These are phyloP conservation scores for Alviniconcha strummeri DNA, from an alignment of 2,888 invertebrate species.

Conservation along the genomic window DNA sequence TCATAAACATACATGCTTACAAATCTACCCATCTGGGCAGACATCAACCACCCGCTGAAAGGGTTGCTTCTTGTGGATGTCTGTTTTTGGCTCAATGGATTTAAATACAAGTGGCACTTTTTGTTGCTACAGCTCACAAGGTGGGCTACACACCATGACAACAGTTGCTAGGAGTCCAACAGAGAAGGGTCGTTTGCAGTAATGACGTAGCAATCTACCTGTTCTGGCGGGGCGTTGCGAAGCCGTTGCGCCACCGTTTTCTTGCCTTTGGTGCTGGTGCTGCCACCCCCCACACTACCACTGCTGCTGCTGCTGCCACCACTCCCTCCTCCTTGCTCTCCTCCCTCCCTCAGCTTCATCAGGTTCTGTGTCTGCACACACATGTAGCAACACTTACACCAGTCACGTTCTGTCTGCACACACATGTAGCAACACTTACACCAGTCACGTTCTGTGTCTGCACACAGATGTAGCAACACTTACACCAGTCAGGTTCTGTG, in stretches of 20 bases:
- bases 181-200: constrained; percentile 44
- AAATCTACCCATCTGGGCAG: no score
- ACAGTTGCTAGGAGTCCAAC: constrained; percentile 35
- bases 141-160: not conserved
- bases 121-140: not conserved
- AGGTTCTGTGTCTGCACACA: constrained; percentile 53
- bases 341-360: constrained; percentile 51
- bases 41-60: no score
- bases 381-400: no score
- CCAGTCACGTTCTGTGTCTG: no score
- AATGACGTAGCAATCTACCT: constrained; percentile 47
- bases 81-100: no score
- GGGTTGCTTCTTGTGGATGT: no score
- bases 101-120: no score
- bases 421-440: no score
- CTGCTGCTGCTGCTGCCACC: not conserved
- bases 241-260: constrained; percentile 42
- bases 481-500: no score
- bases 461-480: no score
- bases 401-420: no score
- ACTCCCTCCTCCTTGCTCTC: constrained; percentile 33
- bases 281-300: not conserved
- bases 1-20: no score
- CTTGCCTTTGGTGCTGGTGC: constrained; percentile 35
- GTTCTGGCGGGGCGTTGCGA: constrained; percentile 47